These are phyloP conservation scores for Pachyseris speciosa DNA, from an alignment of 64 coral and sea anemone genomes.

Conservation along the genomic window DNA sequence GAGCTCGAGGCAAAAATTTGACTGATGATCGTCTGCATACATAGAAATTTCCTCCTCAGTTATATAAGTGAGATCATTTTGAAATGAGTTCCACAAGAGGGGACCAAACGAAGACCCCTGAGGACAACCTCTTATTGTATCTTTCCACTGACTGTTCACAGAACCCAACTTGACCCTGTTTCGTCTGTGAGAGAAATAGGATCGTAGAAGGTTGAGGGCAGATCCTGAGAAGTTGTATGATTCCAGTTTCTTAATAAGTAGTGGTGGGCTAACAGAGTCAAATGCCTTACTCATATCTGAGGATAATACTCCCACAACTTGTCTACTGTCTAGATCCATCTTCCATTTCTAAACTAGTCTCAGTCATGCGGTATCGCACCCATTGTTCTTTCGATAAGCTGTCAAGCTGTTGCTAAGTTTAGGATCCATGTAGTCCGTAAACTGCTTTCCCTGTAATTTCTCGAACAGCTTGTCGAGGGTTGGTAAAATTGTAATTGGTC, in stretches of 20 bases:
- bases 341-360: slow-evolving; percentile 35
- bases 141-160: slow-evolving; percentile 26
- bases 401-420: not conserved
- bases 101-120: slow-evolving; percentile 45
- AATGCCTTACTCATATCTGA: slow-evolving; percentile 64
- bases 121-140: slow-evolving; percentile 42
- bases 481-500: not conserved
- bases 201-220: slow-evolving; percentile 20
- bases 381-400: not conserved
- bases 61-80: slow-evolving; percentile 54
- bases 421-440: slow-evolving; percentile 2
- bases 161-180: slow-evolving; percentile 15
- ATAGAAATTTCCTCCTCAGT: slow-evolving; percentile 4
- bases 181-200: slow-evolving; percentile 27
- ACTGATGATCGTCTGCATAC: slow-evolving; percentile 6
- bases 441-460: not conserved
- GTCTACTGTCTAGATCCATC: not conserved
- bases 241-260: slow-evolving; percentile 18
- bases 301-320: slow-evolving; percentile 2
- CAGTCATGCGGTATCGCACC: not conserved
- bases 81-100: slow-evolving; percentile 50
- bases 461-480: slow-evolving; percentile 32
- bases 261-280: slow-evolving; percentile 36
- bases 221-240: slow-evolving; percentile 24
- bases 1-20: not conserved